A percentile compares a stretch with the other conserved stretches of the same genome.
These are phyloP conservation scores for Stramonita haemastoma DNA, from an alignment of 2,888 invertebrate genomes.

Conservation along the genomic window DNA sequence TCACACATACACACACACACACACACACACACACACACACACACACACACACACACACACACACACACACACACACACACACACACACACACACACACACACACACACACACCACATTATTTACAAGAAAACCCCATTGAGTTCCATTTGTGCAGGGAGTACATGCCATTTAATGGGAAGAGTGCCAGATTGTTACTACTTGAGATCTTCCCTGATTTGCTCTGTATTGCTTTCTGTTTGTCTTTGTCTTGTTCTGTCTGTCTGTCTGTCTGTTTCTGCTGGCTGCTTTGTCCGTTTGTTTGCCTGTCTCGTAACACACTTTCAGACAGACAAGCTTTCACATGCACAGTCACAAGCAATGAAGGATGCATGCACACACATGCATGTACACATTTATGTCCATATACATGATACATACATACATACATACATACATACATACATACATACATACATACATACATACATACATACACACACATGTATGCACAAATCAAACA, in stretches of 20 bases:
- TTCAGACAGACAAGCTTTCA: conserved; percentile 22
- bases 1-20: not conserved
- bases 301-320: too few relatives aligned
- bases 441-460: not conserved
- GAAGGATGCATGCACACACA: not conserved
- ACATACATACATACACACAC: not conserved
- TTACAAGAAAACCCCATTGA: too few relatives aligned
- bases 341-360: not conserved
- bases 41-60: too few relatives aligned
- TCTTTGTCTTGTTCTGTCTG: too few relatives aligned
- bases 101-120: conserved; percentile 29
- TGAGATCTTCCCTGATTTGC: too few relatives aligned
- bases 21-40: too few relatives aligned
- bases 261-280: too few relatives aligned
- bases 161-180: too few relatives aligned
- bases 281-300: too few relatives aligned
- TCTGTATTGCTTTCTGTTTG: too few relatives aligned
- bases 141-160: too few relatives aligned
- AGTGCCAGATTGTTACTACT: too few relatives aligned
- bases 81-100: conserved; percentile 33
- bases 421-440: not conserved
- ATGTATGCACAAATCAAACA: not conserved
- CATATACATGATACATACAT: not conserved
- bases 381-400: not conserved
- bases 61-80: conserved; percentile 7